Evolutionary conservation across 2,113 vertebrate genomes (phyloP), one percentile per base, ranked within the genome.

Genomic region (Garra rufa): DNA sequence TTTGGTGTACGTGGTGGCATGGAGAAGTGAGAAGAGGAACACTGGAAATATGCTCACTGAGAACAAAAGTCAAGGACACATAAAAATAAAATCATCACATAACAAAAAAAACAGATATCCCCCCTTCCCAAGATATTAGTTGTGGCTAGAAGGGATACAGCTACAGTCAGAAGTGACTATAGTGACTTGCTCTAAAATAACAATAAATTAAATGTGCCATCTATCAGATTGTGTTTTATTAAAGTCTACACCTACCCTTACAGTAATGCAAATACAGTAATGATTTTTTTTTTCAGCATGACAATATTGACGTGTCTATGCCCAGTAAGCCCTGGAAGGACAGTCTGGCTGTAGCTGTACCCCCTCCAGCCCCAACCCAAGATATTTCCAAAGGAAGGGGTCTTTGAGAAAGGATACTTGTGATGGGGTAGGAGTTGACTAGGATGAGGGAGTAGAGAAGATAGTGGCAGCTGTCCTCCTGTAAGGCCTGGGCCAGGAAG

Each of bases 41-140:
- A 99, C 97, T 43, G 98, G 98, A 83, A 99, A 99, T 89, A 99
- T 98, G 92, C 97, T 99, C 97, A 99, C 98, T 99, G 93, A 90
- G 94, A 86, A 87, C 84, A 88, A 71, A 0, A 3, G 90, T 96
- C 95, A 97, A 99, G 94, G 94, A 7, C 24, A 41, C 30, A 71
- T 41, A 34, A 24, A 61, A 19, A 57, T 3, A 43, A 46, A 69
- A 61, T n/a, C 14, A 71, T 71, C n/a, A 30, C 17, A 6, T 41
- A 69, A 69, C 30, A 21, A 9, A 41, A 41, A 41, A 41, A 70
- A 2, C 6, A 17, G 10, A 48, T 30, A 52, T n/a, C 52, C 34
- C 17, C 17, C n/a, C n/a, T n/a, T n/a, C 34, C 34, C 34, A 34
- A 34, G 1, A 34, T 34, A 34, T 34, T 3, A 5, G 34, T 3